phyloP scores from a whole-genome alignment of 2,113 vertebrate species.

The Xiphias gladius region DNA sequence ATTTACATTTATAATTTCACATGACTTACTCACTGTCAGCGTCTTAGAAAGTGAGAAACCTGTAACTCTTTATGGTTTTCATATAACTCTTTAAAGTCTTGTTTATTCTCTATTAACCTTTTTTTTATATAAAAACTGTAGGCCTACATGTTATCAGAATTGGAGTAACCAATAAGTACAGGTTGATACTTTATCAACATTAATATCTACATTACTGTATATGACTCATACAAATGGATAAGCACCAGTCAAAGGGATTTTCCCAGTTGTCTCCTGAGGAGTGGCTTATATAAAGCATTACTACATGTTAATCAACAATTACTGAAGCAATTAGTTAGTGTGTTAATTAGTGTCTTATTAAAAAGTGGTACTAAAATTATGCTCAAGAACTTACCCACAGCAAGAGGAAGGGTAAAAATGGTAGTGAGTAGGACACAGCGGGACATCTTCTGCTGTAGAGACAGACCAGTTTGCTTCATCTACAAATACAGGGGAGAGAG shows the following conservation, averaged over 20 bases:
- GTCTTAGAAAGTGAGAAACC: background rate
- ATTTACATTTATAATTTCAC: background rate
- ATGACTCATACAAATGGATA: background rate
- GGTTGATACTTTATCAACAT: background rate
- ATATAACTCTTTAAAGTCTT: background rate
- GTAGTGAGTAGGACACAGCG: conserved; percentile 41
- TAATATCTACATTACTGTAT: background rate
- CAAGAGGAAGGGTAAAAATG: conserved; percentile 49
- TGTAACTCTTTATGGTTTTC: background rate
- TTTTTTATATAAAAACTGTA: background rate
- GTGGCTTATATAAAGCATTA: background rate
- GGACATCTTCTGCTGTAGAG: conserved; percentile 69
- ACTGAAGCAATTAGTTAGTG: background rate
- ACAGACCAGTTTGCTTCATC: conserved; percentile 23
- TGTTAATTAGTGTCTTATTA: background rate
- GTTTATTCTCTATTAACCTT: background rate
- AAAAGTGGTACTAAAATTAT: background rate
- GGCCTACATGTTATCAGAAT: background rate
- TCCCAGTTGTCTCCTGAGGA: background rate
- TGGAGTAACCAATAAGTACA: background rate
- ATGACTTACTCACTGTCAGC: background rate
- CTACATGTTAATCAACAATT: background rate
- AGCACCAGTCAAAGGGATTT: background rate
- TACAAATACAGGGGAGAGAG: conserved; percentile 18
- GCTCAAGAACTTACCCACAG: conserved; percentile 56